Percentiles rank a stretch among this genome's conserved stretches.
Conservation (phyloP, 64 coral and sea anemone species). For the Montipora capricornis region DNA sequence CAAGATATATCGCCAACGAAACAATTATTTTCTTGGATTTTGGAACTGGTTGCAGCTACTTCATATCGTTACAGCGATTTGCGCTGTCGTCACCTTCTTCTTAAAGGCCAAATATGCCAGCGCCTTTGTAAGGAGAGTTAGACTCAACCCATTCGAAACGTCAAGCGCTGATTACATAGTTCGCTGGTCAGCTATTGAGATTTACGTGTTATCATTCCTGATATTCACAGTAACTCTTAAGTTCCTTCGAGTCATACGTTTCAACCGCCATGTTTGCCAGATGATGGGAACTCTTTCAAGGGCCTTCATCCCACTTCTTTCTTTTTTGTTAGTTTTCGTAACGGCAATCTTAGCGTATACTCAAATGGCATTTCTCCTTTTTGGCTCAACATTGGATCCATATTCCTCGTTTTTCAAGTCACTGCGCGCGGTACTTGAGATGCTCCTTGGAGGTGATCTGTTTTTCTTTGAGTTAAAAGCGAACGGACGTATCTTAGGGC, state of each 20-base stretch:
- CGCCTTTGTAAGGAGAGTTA: conserved; percentile 46
- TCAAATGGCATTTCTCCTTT: conserved; percentile 56
- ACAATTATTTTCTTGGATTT: conserved; percentile 34
- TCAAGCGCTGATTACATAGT: conserved; percentile 73
- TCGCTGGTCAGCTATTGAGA: conserved; percentile 66
- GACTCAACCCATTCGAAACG: conserved; percentile 72
- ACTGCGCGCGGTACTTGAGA: conserved; percentile 37
- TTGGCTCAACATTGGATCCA: conserved; percentile 57
- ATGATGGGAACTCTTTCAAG: conserved; percentile 69
- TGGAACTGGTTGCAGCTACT: conserved; percentile 80
- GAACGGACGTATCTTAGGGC: conserved; percentile 27
- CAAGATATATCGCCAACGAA: conserved; percentile 40
- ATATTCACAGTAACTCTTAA: conserved; percentile 74
- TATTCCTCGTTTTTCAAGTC: conserved; percentile 74
- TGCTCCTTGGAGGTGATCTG: conserved; percentile 56
- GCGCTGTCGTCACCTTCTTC: conserved; percentile 61
- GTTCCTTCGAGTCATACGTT: conserved; percentile 71
- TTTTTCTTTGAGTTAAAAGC: conserved; percentile 39
- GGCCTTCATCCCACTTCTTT: conserved; percentile 34
- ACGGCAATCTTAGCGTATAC: conserved; percentile 53
- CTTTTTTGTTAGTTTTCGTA: conserved; percentile 42
- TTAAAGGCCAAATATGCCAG: conserved; percentile 65
- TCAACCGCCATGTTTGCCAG: conserved; percentile 67
- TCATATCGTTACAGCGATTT: conserved; percentile 63
- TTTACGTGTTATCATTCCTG: conserved; percentile 68